These are phyloP conservation scores for Ennomos quercinarius DNA, from an alignment of 2,888 invertebrate genomes.

Conservation along the genomic window DNA sequence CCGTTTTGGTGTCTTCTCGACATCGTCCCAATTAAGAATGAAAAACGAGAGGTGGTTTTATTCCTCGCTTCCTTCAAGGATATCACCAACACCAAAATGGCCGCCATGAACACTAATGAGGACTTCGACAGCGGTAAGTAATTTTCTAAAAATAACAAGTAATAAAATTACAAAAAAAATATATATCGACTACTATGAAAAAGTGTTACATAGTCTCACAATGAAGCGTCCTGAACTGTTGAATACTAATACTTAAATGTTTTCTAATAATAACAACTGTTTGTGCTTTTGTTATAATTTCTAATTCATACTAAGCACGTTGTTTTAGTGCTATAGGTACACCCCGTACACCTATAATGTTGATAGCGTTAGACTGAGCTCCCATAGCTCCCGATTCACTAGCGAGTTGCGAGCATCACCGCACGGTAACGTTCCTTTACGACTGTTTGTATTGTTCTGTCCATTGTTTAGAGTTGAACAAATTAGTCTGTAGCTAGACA, in stretches of 20 bases:
- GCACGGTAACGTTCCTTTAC: slow-evolving; percentile 79
- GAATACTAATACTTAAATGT: slow-evolving; percentile 37
- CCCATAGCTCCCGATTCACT: slow-evolving; percentile 74
- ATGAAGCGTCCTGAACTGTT: slow-evolving; percentile 30
- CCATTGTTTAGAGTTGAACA: slow-evolving; percentile 52
- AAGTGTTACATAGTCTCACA: slow-evolving; percentile 37
- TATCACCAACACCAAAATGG: slow-evolving; percentile 96
- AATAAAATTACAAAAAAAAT: slow-evolving; percentile 44
- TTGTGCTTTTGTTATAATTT: slow-evolving; percentile 59
- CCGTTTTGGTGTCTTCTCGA: slow-evolving; percentile 98
- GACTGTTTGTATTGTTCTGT: slow-evolving; percentile 56
- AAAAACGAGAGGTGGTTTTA: slow-evolving; percentile 97
- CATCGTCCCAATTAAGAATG: slow-evolving; percentile 99
- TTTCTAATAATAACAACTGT: slow-evolving; percentile 46
- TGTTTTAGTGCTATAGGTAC: slow-evolving; percentile 74
- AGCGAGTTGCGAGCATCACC: slow-evolving; percentile 74
- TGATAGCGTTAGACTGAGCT: slow-evolving; percentile 76
- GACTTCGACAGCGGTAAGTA: slow-evolving; percentile 94
- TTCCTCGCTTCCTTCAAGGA: slow-evolving; percentile 99
- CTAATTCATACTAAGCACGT: slow-evolving; percentile 61
- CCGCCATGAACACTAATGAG: slow-evolving; percentile 93
- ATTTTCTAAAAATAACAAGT: slow-evolving; percentile 49
- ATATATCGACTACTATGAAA: slow-evolving; percentile 34
- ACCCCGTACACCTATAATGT: slow-evolving; percentile 63
- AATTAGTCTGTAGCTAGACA: slow-evolving; percentile 60